Evolutionary conservation across 2,888 invertebrate genomes (phyloP).

Genomic region (Aphidoletes aphidimyza): DNA sequence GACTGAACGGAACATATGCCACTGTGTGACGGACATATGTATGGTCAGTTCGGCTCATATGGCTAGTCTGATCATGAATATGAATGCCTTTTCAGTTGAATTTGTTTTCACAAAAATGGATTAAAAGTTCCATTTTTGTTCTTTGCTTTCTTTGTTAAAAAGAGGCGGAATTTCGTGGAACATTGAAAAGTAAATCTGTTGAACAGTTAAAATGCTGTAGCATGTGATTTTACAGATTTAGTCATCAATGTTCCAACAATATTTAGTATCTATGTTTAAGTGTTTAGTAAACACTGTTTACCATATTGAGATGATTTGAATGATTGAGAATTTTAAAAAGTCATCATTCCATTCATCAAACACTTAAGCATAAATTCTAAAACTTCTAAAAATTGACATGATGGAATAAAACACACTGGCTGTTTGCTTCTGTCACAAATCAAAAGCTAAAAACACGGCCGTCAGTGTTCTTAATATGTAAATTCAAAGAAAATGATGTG

Average conservation of each 20-base stretch:
- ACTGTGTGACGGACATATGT: too few species aligned
- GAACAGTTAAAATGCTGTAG: not conserved
- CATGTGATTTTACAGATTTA: not conserved
- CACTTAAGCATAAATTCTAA: slow-evolving; percentile 24
- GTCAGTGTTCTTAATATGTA: too few species aligned
- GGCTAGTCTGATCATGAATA: too few species aligned
- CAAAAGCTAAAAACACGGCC: too few species aligned
- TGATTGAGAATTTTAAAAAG: not conserved
- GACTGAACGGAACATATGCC: too few species aligned
- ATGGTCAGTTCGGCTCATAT: too few species aligned
- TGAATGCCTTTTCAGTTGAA: too few species aligned
- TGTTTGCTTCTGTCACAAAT: too few species aligned
- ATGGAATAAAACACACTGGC: not conserved
- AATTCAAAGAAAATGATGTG: too few species aligned
- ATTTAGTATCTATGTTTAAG: not conserved
- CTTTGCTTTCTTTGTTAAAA: too few species aligned
- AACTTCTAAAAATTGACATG: not conserved
- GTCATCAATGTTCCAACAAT: not conserved
- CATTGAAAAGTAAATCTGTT: not conserved
- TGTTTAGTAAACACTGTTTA: not conserved
- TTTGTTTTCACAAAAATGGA: not conserved
- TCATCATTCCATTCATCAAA: not conserved
- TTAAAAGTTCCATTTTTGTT: too few species aligned
- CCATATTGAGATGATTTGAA: not conserved
- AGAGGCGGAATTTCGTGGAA: not conserved